phyloP scores from a whole-genome alignment of 2,113 vertebrate species.

The Candoia aspera region DNA sequence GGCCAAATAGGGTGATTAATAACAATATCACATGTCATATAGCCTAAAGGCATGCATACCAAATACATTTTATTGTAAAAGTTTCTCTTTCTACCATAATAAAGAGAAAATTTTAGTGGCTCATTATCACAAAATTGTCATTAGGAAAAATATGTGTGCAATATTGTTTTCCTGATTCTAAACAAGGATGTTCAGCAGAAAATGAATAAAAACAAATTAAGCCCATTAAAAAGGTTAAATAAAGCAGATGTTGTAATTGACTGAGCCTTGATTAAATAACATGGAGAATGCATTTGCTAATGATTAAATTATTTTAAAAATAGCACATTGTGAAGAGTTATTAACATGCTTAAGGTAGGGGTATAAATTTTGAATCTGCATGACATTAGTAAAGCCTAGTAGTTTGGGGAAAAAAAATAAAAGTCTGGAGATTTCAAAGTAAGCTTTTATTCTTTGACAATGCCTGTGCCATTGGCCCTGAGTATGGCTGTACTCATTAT shows the following conservation, averaged over 20 bases:
- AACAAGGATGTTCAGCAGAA: conserved; percentile 4
- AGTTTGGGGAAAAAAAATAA: background rate
- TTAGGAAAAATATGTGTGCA: background rate
- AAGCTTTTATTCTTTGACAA: background rate
- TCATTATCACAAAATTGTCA: conserved; percentile 3
- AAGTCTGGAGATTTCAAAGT: background rate
- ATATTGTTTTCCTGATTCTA: conserved; percentile 1
- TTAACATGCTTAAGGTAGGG: background rate
- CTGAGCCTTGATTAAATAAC: background rate
- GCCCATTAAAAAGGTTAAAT: conserved; percentile 31
- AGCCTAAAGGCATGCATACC: background rate
- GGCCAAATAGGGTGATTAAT: background rate
- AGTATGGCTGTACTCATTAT: background rate
- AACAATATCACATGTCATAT: background rate
- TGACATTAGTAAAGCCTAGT: background rate
- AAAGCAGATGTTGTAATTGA: background rate
- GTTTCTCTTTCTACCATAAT: background rate
- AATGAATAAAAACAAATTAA: conserved; percentile 24
- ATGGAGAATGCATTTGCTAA: background rate
- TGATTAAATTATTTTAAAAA: background rate
- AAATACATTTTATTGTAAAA: background rate
- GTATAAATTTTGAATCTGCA: background rate
- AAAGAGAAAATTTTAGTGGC: background rate
- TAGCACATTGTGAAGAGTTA: background rate
- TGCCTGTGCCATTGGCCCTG: background rate